Base-by-base conservation (phyloP, 2,888 invertebrate genomes). In the Holacanthella duospinosa region DNA sequence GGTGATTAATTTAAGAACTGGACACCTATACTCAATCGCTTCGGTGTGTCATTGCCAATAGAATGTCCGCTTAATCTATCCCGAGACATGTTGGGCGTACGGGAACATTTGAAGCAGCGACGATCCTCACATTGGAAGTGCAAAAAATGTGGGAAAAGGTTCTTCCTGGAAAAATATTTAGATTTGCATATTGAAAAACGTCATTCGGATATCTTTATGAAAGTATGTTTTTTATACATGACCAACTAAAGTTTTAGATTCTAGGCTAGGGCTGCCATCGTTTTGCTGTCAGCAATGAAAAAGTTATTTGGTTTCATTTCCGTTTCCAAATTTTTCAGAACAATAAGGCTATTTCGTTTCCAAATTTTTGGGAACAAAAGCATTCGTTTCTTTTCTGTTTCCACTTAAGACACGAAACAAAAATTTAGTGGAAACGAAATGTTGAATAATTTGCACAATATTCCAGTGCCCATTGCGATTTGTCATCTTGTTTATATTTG, bases 61-160 rank as follows among this genome's bases (percentile, higher is more conserved):
- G 91, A 92, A 78, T 93, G 93, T 77, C 93, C 93, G 55, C 87
- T 93, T 77, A 91, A 93, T 80, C 88, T 89, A 44, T 82, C 85
- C 72, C 83, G 92, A 73, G 93, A 93, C 78, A 87, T 92, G 70
- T 90, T 90, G 78, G 86, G 88, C 70, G 89, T 89, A 25, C 89
- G 91, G 77, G 89, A 91, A 78, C 84, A 85, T 64, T 87, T 89
- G 74, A 91, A 91, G 79, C 88, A 89, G 76, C 88, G 89, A 79
- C 83, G 90, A 67, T 85, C 89, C 24, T 88, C 89, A 43, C 90
- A 91, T 78, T 92, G 92, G 91, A 89, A 88, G 12, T 93, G 93
- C 76, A 87, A 89, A 65, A 84, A 90, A 71, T 93, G 93, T 80
- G 92, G 92, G 73, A 90, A 92, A 79, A 89, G 90, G 69, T 91